These are phyloP conservation scores for Cecropterus lyciades DNA, from an alignment of 1,140 invertebrate genomes.

Conservation along the genomic window DNA sequence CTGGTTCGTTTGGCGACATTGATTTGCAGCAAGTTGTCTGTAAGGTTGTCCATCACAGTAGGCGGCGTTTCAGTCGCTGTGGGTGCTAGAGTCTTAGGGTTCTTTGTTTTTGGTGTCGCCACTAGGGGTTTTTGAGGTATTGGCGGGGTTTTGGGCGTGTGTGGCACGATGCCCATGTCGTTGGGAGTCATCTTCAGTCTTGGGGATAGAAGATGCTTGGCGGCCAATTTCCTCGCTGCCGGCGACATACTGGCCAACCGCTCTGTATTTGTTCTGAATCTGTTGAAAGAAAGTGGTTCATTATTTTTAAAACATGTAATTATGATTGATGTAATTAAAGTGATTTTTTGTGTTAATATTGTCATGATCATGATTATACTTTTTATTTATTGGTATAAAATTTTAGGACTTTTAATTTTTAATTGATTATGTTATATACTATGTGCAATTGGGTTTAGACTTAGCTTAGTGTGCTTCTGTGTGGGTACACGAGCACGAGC, in stretches of 20 bases:
- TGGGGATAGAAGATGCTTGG: slow-evolving; percentile 77
- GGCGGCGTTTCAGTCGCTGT: slow-evolving; percentile 46
- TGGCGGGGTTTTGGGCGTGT: slow-evolving; percentile 77
- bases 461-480: no score
- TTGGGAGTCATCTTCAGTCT: slow-evolving; percentile 72
- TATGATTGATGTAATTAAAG: no score
- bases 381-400: no score
- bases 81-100: slow-evolving; percentile 38
- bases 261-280: slow-evolving; percentile 88
- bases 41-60: slow-evolving; percentile 83
- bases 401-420: no score
- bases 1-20: slow-evolving; percentile 86
- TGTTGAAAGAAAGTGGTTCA: slow-evolving; percentile 58
- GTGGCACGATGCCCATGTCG: slow-evolving; percentile 68
- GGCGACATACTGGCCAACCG: slow-evolving; percentile 96
- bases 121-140: slow-evolving; percentile 70
- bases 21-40: slow-evolving; percentile 91
- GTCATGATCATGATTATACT: no score
- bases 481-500: no score
- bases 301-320: no score
- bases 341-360: no score
- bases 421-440: no score
- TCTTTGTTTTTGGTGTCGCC: slow-evolving; percentile 50
- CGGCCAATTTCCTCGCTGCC: slow-evolving; percentile 94
- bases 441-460: no score